Conservation (phyloP, 2,888 invertebrate genomes). For the Macaria notata region DNA sequence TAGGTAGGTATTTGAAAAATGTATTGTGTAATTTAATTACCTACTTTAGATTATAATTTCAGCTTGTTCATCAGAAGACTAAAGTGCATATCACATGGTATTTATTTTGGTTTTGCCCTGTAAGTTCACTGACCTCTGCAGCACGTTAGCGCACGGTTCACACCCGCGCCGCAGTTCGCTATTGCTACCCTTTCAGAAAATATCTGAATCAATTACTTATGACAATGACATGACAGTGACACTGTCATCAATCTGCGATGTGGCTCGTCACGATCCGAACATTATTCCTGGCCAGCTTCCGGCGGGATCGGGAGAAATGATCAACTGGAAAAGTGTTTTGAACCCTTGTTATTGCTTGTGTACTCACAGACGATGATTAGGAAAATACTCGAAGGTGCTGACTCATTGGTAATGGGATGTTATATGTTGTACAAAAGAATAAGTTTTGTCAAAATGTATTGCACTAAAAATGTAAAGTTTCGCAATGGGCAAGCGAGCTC, state of each 20-base stretch:
- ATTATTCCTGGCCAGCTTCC: slow-evolving; percentile 59
- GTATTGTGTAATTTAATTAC: no score
- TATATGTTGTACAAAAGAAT: no score
- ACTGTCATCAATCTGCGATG: slow-evolving; percentile 57
- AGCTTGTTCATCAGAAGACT: no score
- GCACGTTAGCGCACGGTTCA: background rate
- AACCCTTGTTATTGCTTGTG: slow-evolving; percentile 21
- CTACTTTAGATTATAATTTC: no score
- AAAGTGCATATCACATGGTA: no score
- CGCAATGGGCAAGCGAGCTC: no score
- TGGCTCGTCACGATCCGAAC: slow-evolving; percentile 53
- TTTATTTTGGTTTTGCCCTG: no score
- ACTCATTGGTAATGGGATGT: background rate
- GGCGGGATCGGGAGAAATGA: slow-evolving; percentile 37
- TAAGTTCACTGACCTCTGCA: slow-evolving; percentile 8
- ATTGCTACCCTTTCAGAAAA: slow-evolving; percentile 48
- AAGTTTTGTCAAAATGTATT: no score
- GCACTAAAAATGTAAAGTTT: no score
- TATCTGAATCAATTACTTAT: slow-evolving; percentile 59
- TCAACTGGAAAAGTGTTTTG: slow-evolving; percentile 31
- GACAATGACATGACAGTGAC: slow-evolving; percentile 33
- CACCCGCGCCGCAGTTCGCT: background rate
- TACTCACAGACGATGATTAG: background rate
- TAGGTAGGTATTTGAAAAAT: no score
- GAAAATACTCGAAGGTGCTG: background rate